Evolutionary conservation across 1,140 invertebrate species (phyloP).

Genomic region (Trachelipus rathkii): DNA sequence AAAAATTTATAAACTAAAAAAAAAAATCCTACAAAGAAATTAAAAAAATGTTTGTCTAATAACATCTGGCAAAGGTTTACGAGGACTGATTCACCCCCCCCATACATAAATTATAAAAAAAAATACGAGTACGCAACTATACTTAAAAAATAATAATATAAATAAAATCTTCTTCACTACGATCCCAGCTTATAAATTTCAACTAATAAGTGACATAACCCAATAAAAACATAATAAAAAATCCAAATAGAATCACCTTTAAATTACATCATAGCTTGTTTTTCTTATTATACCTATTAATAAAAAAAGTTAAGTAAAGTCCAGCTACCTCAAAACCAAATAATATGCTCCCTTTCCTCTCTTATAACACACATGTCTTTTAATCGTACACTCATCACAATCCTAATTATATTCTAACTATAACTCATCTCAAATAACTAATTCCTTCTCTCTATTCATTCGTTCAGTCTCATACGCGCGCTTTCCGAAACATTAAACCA

Average conservation of each 20-base stretch:
- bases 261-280: background rate
- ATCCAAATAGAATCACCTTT: slow-evolving; percentile 5
- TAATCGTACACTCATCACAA: background rate
- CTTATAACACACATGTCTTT: background rate
- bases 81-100: too few species aligned
- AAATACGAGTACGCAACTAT: too few species aligned
- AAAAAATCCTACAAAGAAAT: too few species aligned
- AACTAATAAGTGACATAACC: too few species aligned
- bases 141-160: too few species aligned
- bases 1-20: too few species aligned
- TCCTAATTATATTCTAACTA: background rate
- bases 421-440: background rate
- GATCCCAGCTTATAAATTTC: too few species aligned
- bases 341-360: background rate
- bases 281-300: background rate
- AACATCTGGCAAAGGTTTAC: too few species aligned
- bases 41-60: too few species aligned
- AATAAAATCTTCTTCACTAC: slow-evolving; percentile 93
- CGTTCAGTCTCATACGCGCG: background rate
- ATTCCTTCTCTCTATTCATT: background rate
- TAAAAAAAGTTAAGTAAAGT: background rate
- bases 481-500: background rate
- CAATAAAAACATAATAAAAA: background rate
- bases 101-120: too few species aligned
- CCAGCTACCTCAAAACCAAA: background rate